phyloP scores from a whole-genome alignment of 64 coral and sea anemone species.

The Cladopsammia gracilis region DNA sequence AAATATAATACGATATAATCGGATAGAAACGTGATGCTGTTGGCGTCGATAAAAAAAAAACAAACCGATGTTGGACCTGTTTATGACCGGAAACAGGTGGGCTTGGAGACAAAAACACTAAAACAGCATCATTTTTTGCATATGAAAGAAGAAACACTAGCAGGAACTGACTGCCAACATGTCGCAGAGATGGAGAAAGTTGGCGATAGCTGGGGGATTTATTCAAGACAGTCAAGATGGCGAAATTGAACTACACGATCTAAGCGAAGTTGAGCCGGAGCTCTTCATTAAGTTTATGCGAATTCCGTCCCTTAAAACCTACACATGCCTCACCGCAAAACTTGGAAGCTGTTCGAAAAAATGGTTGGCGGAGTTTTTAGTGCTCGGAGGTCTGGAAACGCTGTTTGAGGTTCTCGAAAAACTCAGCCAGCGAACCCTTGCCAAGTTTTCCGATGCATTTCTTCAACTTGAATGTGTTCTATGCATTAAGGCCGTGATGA shows the following conservation, averaged over 20 bases:
- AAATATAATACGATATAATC: too few species aligned
- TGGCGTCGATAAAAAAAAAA: too few species aligned
- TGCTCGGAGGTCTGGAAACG: constrained; percentile 58
- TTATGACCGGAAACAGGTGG: too few species aligned
- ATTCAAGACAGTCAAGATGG: constrained; percentile 12
- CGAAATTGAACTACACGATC: constrained; percentile 24
- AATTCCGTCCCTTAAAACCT: constrained; percentile 86
- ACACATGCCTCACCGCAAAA: constrained; percentile 72
- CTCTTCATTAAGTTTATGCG: constrained; percentile 86
- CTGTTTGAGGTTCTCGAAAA: constrained; percentile 88
- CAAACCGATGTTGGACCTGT: too few species aligned
- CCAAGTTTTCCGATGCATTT: constrained; percentile 84
- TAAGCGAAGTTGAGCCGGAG: constrained; percentile 86
- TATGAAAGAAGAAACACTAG: too few species aligned
- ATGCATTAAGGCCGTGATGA: constrained; percentile 91
- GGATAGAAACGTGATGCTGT: too few species aligned
- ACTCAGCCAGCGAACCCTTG: constrained; percentile 65
- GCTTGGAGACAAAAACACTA: too few species aligned
- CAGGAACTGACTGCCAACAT: background rate
- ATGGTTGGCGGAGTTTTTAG: constrained; percentile 74
- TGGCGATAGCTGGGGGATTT: background rate
- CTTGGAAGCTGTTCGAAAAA: constrained; percentile 57
- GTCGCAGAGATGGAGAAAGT: background rate
- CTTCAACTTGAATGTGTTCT: constrained; percentile 88
- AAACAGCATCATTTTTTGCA: too few species aligned